Conservation (phyloP, 2,888 invertebrate genomes). For the Criorhina ranunculi region DNA sequence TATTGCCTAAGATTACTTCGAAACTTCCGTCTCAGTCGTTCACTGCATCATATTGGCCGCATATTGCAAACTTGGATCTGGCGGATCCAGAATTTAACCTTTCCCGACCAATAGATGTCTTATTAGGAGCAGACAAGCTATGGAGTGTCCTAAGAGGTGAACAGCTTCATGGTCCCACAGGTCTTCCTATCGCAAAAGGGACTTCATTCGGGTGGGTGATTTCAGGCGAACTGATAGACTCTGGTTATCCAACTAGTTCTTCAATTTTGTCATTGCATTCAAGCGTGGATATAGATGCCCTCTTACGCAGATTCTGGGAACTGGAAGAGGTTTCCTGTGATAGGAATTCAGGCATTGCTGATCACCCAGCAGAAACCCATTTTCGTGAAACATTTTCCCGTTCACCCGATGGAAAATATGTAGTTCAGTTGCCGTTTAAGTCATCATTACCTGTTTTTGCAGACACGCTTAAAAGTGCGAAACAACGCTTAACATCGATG, state of each 20-base stretch:
- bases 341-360: background rate
- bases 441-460: too few species aligned
- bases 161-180: background rate
- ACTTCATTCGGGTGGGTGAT: conserved; percentile 13
- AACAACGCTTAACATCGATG: too few species aligned
- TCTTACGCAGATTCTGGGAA: background rate
- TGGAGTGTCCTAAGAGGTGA: background rate
- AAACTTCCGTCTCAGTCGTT: background rate
- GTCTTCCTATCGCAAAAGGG: conserved; percentile 6
- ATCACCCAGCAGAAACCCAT: conserved; percentile 30
- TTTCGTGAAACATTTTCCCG: conserved; percentile 27
- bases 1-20: conserved; percentile 14
- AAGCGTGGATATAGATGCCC: background rate
- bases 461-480: too few species aligned
- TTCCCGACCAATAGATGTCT: conserved; percentile 9
- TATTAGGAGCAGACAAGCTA: conserved; percentile 20
- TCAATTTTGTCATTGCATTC: conserved; percentile 9
- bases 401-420: conserved; percentile 37
- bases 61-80: background rate
- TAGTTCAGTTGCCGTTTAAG: conserved; percentile 41
- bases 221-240: background rate
- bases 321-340: conserved; percentile 6
- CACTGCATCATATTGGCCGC: background rate
- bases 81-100: conserved; percentile 15
- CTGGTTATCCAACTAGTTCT: background rate